Conservation (phyloP, 2,113 vertebrate species). For the Stigmatopora nigra region DNA sequence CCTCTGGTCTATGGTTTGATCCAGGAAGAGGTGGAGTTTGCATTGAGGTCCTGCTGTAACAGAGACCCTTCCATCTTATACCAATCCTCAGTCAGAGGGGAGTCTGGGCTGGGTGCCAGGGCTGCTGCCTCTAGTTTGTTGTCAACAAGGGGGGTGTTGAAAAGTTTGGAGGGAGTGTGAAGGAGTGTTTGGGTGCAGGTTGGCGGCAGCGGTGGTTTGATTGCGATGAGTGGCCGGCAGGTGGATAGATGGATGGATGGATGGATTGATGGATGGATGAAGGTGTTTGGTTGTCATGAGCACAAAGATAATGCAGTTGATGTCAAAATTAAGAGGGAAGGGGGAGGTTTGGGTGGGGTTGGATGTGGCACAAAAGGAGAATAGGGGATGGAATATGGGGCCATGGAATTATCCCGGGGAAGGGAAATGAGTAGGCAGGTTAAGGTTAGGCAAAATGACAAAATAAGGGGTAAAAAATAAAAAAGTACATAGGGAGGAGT, state of each 20-base stretch:
- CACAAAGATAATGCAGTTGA: constrained; percentile 39
- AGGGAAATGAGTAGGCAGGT: constrained; percentile 13
- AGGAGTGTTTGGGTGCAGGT: constrained; percentile 62
- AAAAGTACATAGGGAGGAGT: constrained; percentile 16
- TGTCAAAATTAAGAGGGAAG: constrained; percentile 5
- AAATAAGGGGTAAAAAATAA: constrained; percentile 24
- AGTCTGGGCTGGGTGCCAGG: constrained; percentile 68
- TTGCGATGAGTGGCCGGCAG: constrained; percentile 32
- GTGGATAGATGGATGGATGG: neutral
- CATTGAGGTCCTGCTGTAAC: constrained; percentile 78
- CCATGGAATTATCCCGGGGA: constrained; percentile 6
- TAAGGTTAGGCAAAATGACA: constrained; percentile 3
- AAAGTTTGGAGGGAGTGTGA: constrained; percentile 59
- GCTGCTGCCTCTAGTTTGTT: constrained; percentile 62
- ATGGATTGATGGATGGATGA: constrained; percentile 36
- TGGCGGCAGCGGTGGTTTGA: constrained; percentile 53
- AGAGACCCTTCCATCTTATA: constrained; percentile 74
- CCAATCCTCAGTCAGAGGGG: constrained; percentile 73
- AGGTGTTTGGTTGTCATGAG: constrained; percentile 50
- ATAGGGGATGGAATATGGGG: constrained; percentile 1
- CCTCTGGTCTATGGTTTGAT: constrained; percentile 75
- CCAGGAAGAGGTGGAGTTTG: constrained; percentile 77
- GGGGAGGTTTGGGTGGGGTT: neutral
- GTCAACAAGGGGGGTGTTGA: constrained; percentile 46
- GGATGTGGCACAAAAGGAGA: constrained; percentile 25